Evolutionary conservation across 2,888 invertebrate genomes (phyloP).

Genomic region (Eucriotettix oculatus): DNA sequence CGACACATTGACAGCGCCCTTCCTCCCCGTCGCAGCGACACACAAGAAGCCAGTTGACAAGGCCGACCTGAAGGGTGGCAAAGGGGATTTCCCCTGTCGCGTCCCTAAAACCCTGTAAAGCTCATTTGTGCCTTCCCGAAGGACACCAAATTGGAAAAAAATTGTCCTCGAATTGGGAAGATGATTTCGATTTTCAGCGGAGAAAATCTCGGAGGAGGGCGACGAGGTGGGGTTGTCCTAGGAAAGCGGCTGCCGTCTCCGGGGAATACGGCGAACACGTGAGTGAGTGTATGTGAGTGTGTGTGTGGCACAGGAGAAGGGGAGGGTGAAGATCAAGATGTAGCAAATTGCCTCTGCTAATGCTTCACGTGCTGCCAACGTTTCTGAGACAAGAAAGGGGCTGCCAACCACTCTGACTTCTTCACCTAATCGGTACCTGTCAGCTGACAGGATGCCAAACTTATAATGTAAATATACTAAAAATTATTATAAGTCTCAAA

Average conservation of each 20-base stretch:
- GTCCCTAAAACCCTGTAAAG: slow-evolving; percentile 10
- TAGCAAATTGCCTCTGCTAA: not conserved
- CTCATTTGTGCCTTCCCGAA: slow-evolving; percentile 12
- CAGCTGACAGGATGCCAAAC: too few species aligned
- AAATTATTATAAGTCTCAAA: too few species aligned
- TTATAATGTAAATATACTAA: too few species aligned
- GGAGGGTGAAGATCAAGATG: not conserved
- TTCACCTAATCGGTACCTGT: too few species aligned
- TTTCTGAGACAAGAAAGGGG: not conserved
- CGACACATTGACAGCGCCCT: not conserved
- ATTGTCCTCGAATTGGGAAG: slow-evolving; percentile 12
- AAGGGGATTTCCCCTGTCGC: not conserved
- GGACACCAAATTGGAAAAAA: slow-evolving; percentile 12
- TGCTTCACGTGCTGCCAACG: not conserved
- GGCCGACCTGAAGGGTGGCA: too few species aligned
- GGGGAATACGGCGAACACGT: not conserved
- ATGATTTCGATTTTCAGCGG: slow-evolving; percentile 12
- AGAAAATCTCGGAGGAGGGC: not conserved
- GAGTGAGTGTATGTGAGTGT: not conserved
- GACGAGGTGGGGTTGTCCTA: slow-evolving; percentile 3
- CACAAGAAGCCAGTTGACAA: too few species aligned
- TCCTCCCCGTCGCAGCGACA: too few species aligned
- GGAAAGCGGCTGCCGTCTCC: not conserved
- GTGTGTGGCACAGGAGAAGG: not conserved
- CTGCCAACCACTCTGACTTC: too few species aligned